Evolutionary conservation across 2,797 vertebrate species (phyloP).

Genomic region (Sebastes trivittatus): DNA sequence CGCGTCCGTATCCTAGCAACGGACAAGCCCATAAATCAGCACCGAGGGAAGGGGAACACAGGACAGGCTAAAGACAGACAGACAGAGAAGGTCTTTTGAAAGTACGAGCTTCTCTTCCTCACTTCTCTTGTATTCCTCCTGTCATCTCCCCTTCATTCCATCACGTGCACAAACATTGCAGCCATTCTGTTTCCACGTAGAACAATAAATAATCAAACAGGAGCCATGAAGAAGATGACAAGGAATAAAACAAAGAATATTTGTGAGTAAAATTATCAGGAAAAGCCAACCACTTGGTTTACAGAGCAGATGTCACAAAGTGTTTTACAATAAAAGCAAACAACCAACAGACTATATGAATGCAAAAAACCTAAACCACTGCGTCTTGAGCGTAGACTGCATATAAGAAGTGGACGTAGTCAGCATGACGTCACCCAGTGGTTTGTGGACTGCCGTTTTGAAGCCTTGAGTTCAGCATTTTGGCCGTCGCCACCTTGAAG

Average conservation of each 20-base stretch:
- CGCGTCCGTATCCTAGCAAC: conserved; percentile 61
- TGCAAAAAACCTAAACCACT: not conserved
- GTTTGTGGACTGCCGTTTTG: too few relatives aligned
- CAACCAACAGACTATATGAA: not conserved
- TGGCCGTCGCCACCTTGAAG: too few relatives aligned
- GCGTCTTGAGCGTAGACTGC: not conserved
- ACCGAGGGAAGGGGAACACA: conserved; percentile 5
- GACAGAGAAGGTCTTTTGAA: conserved; percentile 35
- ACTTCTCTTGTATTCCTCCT: not conserved
- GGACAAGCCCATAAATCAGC: conserved; percentile 57
- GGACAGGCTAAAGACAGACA: conserved; percentile 25
- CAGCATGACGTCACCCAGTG: too few relatives aligned
- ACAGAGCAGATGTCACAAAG: not conserved
- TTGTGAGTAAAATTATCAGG: not conserved
- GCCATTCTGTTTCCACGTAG: conserved; percentile 16
- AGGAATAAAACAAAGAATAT: not conserved
- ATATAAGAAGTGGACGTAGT: too few relatives aligned
- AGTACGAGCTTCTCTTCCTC: conserved; percentile 24
- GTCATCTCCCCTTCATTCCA: not conserved
- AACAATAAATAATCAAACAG: conserved; percentile 28
- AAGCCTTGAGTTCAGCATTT: too few relatives aligned
- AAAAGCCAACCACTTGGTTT: not conserved
- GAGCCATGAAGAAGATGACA: not conserved
- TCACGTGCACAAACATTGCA: conserved; percentile 20
- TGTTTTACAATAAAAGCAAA: not conserved